Base-by-base conservation (phyloP, 2,888 invertebrate genomes). In the Cephus spinipes region DNA sequence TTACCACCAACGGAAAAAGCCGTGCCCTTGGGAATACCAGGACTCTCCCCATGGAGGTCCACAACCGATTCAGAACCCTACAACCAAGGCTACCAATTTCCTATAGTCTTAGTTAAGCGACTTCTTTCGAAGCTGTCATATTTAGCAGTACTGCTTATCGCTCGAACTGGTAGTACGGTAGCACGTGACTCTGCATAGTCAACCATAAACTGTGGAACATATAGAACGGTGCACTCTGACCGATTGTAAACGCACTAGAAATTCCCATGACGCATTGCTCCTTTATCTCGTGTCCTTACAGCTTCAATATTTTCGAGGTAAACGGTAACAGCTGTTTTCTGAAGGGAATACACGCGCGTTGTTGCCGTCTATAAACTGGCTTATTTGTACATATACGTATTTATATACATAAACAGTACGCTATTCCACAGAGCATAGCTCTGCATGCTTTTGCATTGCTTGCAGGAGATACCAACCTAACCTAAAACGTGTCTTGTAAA, bases 11-110 rank as follows among this genome's bases (percentile, higher is more conserved):
- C 55, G 55, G 55, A 55, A 55, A 55, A 55, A 55, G 55, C 74
- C 32, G 71, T 74, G 74, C 74, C 74, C 74, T 74, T 74, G 74
- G 71, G 33, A 71, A 71, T 33, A 33, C 71, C 71, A 33, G 33
- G 31, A 71, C 71, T 32, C 71, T 71, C 71, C 71, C 31, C 31
- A 33, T 31, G 33, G 30, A 71, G 71, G 31, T 71, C 33, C 71
- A 32, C 33, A 74, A 74, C 74, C 74, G 32, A 55, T 55, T 33
- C 74, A 34, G 33, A 74, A 74, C 33, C 23, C 23, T 9, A 23
- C 55, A 23, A 55, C 9, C 55, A 9, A 2, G 55, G 23, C 55
- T 55, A 55, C 55, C 55, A 55, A 55, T 55, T 55, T 55, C 23
- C 2, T 55, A 55, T 9, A 23, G 55, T 55, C 6, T 55, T 6